These are phyloP conservation scores for Pyrgilauda ruficollis DNA, from an alignment of 2,113 vertebrate species.

Conservation along the genomic window DNA sequence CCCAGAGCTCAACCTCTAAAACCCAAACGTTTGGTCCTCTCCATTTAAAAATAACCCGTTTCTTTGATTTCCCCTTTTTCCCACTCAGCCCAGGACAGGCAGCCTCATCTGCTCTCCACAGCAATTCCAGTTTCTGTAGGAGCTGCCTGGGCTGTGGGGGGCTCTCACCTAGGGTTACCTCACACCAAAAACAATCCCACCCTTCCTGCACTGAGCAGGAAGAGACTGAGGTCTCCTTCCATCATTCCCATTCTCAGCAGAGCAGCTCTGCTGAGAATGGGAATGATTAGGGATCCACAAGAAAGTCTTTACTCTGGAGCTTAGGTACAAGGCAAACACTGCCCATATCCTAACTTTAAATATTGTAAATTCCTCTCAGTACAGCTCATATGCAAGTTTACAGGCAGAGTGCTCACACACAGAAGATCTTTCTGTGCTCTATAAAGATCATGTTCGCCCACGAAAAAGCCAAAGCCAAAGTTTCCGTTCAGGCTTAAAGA, in stretches of 20 bases:
- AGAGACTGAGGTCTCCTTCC: not conserved
- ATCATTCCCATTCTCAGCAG: accelerated
- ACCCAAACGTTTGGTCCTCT: not conserved
- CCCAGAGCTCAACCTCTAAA: not conserved
- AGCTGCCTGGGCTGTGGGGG: not conserved
- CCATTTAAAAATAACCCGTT: not conserved
- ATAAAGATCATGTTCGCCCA: not conserved
- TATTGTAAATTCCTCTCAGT: not conserved
- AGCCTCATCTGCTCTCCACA: not conserved
- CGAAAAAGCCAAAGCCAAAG: not conserved
- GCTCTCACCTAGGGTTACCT: accelerated
- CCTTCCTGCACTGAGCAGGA: not conserved
- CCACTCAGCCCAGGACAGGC: accelerated
- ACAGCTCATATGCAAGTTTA: not conserved
- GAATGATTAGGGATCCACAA: not conserved
- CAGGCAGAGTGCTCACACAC: not conserved
- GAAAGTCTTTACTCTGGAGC: not conserved
- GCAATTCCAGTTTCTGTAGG: not conserved
- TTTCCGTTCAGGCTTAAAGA: not conserved
- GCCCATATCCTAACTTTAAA: not conserved
- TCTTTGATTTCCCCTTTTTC: not conserved
- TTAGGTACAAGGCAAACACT: not conserved
- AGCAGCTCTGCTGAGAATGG: not conserved
- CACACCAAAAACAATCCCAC: not conserved
- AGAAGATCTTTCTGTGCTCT: not conserved